A percentile compares a stretch with the other conserved stretches of the same genome.
phyloP scores from a whole-genome alignment of 2,888 invertebrate genomes.

The Perdita meconis region DNA sequence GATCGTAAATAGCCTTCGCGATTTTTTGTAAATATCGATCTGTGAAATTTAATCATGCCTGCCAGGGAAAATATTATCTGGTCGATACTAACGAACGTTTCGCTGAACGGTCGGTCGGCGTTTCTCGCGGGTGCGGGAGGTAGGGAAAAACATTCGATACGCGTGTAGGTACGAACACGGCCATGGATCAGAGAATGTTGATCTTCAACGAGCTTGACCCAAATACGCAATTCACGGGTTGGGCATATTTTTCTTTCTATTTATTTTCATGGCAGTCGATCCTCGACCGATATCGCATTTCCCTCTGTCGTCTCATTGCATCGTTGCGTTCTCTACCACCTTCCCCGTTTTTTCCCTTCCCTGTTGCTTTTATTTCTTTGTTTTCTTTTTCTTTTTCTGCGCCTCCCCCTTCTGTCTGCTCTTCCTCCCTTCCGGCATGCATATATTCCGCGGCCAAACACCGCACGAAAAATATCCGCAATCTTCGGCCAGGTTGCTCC shows the following conservation, averaged over 20 bases:
- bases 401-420: background rate
- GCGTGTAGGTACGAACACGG: slow-evolving; percentile 21
- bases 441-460: slow-evolving; percentile 13
- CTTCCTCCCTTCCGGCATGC: background rate
- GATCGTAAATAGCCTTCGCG: slow-evolving; percentile 1
- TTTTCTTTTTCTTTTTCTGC: slow-evolving; percentile 2
- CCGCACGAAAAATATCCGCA: slow-evolving; percentile 32
- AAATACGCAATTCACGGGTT: slow-evolving; percentile 51
- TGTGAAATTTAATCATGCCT: slow-evolving; percentile 29
- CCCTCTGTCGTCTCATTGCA: slow-evolving; percentile 38
- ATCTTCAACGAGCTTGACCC: slow-evolving; percentile 58
- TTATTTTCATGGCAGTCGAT: slow-evolving; percentile 58
- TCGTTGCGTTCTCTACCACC: slow-evolving; percentile 17
- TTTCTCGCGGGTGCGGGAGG: slow-evolving; percentile 37
- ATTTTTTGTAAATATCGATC: slow-evolving; percentile 23
- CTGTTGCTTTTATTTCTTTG: slow-evolving; percentile 34
- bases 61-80: slow-evolving; percentile 35
- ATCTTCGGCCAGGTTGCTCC: slow-evolving; percentile 32
- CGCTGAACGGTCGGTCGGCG: slow-evolving; percentile 30
- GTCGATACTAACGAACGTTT: slow-evolving; percentile 39
- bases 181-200: slow-evolving; percentile 37
- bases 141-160: slow-evolving; percentile 61
- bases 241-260: slow-evolving; percentile 62
- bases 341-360: background rate
- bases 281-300: slow-evolving; percentile 54